Evolutionary conservation across 2,888 invertebrate genomes (phyloP).

Genomic region (Coronaproctus castanopsis): DNA sequence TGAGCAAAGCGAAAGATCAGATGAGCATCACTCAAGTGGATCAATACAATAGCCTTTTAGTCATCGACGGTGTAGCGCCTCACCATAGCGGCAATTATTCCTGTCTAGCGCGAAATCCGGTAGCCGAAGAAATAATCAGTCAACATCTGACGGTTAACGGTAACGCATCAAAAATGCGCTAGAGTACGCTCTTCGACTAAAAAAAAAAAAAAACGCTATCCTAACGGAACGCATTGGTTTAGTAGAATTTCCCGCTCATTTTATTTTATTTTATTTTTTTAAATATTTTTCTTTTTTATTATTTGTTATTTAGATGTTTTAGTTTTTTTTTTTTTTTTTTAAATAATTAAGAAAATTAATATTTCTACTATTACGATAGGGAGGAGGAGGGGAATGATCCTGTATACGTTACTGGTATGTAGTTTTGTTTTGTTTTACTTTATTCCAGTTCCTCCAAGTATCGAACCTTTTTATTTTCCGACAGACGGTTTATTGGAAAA

Average conservation of each 20-base stretch:
- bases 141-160: constrained; percentile 57
- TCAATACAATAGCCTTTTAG: constrained; percentile 54
- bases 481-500: constrained; percentile 54
- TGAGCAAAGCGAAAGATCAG: constrained; percentile 28
- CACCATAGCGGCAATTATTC: constrained; percentile 60
- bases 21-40: constrained; percentile 51
- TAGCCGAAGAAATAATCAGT: constrained; percentile 50
- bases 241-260: constrained; percentile 11
- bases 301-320: constrained; percentile 10
- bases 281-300: constrained; percentile 14
- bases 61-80: constrained; percentile 50
- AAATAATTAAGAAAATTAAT: no score
- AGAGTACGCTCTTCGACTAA: neutral
- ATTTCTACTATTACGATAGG: no score
- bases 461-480: constrained; percentile 67
- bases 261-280: constrained; percentile 13
- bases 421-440: constrained; percentile 8
- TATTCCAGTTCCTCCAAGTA: constrained; percentile 55
- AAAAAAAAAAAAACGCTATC: neutral
- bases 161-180: constrained; percentile 33
- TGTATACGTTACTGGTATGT: no score
- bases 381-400: no score
- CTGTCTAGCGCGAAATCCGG: constrained; percentile 49
- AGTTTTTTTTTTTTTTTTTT: neutral
- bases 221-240: neutral